These are phyloP conservation scores for Acrocephalus scirpaceus DNA, from an alignment of 2,797 vertebrate species.

Conservation along the genomic window DNA sequence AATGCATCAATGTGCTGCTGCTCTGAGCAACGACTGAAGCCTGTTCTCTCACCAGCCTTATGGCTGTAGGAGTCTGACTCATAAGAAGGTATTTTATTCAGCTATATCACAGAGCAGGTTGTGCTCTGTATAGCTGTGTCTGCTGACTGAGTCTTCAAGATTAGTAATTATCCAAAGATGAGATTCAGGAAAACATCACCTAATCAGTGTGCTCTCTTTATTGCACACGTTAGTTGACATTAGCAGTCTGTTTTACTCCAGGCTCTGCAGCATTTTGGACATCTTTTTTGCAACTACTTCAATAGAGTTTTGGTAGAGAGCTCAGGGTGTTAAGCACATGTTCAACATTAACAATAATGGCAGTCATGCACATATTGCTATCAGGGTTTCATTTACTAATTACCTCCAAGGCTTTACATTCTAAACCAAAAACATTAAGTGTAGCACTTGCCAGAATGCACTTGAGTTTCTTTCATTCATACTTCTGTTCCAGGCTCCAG, in stretches of 20 bases:
- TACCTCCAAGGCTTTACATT: neutral
- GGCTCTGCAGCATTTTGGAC: slow-evolving; percentile 1
- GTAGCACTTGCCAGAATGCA: neutral
- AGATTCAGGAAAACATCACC: neutral
- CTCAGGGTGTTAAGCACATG: slow-evolving; percentile 37
- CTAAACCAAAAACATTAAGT: slow-evolving; percentile 12
- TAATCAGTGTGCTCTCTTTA: neutral
- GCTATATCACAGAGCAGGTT: neutral
- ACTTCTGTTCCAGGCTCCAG: slow-evolving; percentile 1
- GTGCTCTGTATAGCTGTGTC: neutral
- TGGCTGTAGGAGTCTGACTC: neutral
- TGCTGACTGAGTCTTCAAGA: neutral
- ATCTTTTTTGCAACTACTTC: slow-evolving; percentile 27
- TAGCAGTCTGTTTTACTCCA: slow-evolving; percentile 42
- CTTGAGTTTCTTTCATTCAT: slow-evolving; percentile 39
- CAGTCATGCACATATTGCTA: neutral
- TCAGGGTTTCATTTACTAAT: slow-evolving; percentile 15
- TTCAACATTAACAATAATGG: slow-evolving; percentile 25
- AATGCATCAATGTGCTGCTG: neutral
- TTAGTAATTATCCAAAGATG: neutral
- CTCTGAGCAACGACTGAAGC: neutral
- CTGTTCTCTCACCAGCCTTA: neutral
- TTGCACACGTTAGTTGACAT: neutral
- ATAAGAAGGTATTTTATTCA: neutral
- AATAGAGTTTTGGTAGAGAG: slow-evolving; percentile 16